Conservation (phyloP, 2,113 vertebrate species). For the Hippocampus barbouri region DNA sequence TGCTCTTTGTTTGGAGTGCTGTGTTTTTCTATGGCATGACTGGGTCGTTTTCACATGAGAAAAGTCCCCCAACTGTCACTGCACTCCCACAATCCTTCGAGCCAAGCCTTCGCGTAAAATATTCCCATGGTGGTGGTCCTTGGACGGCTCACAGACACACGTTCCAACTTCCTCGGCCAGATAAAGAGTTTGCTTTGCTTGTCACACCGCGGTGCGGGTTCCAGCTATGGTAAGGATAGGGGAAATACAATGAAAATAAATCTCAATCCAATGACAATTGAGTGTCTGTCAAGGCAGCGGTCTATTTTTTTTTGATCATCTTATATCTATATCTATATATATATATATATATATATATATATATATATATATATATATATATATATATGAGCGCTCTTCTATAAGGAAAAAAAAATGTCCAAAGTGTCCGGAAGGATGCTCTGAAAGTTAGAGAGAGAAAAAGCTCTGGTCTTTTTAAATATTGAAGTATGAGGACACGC, state of each 20-base stretch:
- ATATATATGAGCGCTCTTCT: slow-evolving; percentile 4
- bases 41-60: slow-evolving; percentile 66
- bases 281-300: neutral
- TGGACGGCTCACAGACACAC: slow-evolving; percentile 50
- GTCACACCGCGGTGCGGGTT: slow-evolving; percentile 33
- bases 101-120: slow-evolving; percentile 40
- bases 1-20: slow-evolving; percentile 49
- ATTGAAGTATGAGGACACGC: slow-evolving; percentile 64
- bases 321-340: too few species aligned
- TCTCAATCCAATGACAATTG: neutral
- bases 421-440: slow-evolving; percentile 40
- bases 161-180: slow-evolving; percentile 45
- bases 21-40: slow-evolving; percentile 52
- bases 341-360: too few species aligned
- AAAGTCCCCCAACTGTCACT: slow-evolving; percentile 58
- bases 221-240: slow-evolving; percentile 11
- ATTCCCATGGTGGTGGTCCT: slow-evolving; percentile 68
- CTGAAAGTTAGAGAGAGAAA: slow-evolving; percentile 54
- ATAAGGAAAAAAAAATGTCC: slow-evolving; percentile 19
- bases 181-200: slow-evolving; percentile 32
- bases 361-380: too few species aligned
- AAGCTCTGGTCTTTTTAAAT: slow-evolving; percentile 68
- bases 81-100: slow-evolving; percentile 64
- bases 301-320: too few species aligned
- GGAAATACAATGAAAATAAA: slow-evolving; percentile 6